Evolutionary conservation across 2,797 vertebrate genomes (phyloP).

Genomic region (Hoplostethus mediterraneus): DNA sequence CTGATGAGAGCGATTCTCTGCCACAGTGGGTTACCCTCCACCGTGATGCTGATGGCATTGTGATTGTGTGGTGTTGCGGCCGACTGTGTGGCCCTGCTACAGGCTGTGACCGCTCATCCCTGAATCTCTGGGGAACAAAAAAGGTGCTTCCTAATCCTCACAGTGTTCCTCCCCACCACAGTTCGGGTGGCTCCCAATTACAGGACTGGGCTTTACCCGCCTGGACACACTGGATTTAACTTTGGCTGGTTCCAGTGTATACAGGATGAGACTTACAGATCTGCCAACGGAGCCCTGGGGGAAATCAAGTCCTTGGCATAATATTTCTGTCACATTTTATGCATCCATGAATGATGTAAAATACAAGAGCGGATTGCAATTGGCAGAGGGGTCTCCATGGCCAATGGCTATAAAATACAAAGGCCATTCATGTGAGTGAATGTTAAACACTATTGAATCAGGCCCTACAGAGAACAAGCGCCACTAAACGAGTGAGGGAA

Average conservation of each 20-base stretch:
- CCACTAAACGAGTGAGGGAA: slow-evolving; percentile 40
- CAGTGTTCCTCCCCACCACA: slow-evolving; percentile 51
- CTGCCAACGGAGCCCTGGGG: slow-evolving; percentile 45
- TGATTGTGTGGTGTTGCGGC: slow-evolving; percentile 71
- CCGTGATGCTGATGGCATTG: slow-evolving; percentile 73
- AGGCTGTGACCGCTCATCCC: slow-evolving; percentile 71
- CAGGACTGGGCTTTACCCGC: slow-evolving; percentile 53
- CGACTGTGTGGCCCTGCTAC: slow-evolving; percentile 61
- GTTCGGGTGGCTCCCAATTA: slow-evolving; percentile 66
- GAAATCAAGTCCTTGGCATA: slow-evolving; percentile 29
- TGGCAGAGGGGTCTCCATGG: slow-evolving; percentile 28
- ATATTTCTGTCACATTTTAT: slow-evolving; percentile 41
- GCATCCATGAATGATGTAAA: slow-evolving; percentile 49
- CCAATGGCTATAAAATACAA: slow-evolving; percentile 36
- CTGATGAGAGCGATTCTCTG: slow-evolving; percentile 78
- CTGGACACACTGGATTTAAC: slow-evolving; percentile 53
- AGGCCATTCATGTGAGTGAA: slow-evolving; percentile 46
- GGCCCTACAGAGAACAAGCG: slow-evolving; percentile 25
- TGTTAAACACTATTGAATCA: slow-evolving; percentile 19
- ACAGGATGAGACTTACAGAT: slow-evolving; percentile 42
- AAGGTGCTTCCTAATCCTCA: slow-evolving; percentile 75
- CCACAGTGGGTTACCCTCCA: slow-evolving; percentile 70
- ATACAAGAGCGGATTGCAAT: slow-evolving; percentile 28
- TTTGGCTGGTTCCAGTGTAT: slow-evolving; percentile 20
- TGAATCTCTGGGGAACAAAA: slow-evolving; percentile 60